A percentile compares a stretch with the other conserved stretches of the same genome.
Evolutionary conservation across 1,140 invertebrate species (phyloP).

Genomic region (Sitobion miscanthi): DNA sequence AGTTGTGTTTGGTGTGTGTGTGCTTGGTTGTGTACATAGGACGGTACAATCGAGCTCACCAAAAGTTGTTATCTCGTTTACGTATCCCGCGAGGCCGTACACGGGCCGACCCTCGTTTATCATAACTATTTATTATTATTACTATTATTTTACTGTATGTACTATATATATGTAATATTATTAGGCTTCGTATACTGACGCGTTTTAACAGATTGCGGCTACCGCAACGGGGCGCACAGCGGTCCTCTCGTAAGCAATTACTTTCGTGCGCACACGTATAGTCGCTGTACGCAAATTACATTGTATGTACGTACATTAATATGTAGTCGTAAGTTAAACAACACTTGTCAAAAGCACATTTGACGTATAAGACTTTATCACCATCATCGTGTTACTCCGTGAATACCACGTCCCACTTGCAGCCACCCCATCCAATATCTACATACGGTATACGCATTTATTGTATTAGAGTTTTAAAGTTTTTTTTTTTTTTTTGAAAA

Average conservation of each 20-base stretch:
- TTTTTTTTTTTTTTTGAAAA: no score
- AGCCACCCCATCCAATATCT: not conserved
- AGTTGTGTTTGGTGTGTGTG: not conserved
- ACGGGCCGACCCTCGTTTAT: not conserved
- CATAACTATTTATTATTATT: conserved; percentile 15
- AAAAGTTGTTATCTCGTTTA: conserved; percentile 19
- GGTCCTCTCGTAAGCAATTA: not conserved
- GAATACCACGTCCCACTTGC: not conserved
- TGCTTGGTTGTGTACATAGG: not conserved
- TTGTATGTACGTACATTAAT: not conserved
- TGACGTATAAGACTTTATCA: not conserved
- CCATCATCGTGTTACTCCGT: not conserved
- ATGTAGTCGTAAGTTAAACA: not conserved
- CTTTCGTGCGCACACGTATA: not conserved
- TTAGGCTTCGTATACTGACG: not conserved
- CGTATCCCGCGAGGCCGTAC: not conserved
- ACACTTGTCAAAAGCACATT: not conserved
- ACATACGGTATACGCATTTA: no score
- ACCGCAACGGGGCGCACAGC: not conserved
- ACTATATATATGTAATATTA: not conserved
- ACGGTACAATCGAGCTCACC: not conserved
- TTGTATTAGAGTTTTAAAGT: no score
- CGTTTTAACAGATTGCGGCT: not conserved
- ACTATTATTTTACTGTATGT: not conserved
- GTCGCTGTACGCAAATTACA: not conserved